These are phyloP conservation scores for Acanthaster planci DNA, from an alignment of 35 echinoderm and acorn worm genomes.

Conservation along the genomic window DNA sequence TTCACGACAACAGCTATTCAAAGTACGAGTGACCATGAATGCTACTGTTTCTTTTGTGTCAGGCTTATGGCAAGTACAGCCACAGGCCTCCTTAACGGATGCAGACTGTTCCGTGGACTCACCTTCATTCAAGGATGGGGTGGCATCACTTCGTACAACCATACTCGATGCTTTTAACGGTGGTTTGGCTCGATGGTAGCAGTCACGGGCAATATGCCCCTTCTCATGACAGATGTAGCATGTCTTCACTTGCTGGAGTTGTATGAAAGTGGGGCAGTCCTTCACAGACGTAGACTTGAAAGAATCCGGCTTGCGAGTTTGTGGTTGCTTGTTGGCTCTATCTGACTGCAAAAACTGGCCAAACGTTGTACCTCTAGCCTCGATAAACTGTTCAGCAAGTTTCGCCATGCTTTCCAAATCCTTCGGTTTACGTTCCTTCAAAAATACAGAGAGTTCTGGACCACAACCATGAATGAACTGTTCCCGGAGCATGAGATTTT, in stretches of 20 bases:
- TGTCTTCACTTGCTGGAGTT: not conserved
- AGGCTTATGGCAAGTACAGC: no score
- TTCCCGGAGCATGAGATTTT: conserved; percentile 52
- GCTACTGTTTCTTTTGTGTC: no score
- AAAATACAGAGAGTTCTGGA: conserved; percentile 29
- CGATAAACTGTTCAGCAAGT: conserved; percentile 50
- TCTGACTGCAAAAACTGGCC: not conserved
- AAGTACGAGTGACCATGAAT: not conserved
- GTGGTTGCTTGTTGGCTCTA: not conserved
- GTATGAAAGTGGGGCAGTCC: not conserved
- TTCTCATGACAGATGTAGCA: conserved; percentile 43
- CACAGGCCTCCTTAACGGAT: no score
- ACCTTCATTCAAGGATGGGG: no score
- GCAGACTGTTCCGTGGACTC: no score
- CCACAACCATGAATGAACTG: conserved; percentile 55
- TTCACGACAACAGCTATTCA: not conserved
- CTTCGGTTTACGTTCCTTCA: conserved; percentile 55
- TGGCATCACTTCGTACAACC: not conserved
- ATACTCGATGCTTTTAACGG: not conserved
- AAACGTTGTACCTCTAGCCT: conserved; percentile 29
- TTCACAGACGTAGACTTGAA: no score
- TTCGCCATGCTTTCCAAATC: conserved; percentile 36
- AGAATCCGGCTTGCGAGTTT: not conserved
- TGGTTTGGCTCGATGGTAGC: not conserved
- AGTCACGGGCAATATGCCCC: conserved; percentile 42